phyloP scores from a whole-genome alignment of 2,888 invertebrate species.

The Lissonota sp. region DNA sequence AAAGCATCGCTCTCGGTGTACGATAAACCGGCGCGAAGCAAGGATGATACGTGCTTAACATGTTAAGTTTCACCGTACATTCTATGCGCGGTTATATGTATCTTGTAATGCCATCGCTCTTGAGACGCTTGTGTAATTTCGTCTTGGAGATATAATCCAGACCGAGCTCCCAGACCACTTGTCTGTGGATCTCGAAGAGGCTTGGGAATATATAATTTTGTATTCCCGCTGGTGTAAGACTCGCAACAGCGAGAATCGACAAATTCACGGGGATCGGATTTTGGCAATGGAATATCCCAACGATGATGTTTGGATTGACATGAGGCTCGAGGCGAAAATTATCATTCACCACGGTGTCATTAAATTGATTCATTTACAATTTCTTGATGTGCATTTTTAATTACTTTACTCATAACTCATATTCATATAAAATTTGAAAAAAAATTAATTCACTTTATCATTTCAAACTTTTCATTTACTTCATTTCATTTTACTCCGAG shows the following conservation, averaged over 20 bases:
- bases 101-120: not conserved
- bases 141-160: conserved; percentile 57
- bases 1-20: not conserved
- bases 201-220: conserved; percentile 54
- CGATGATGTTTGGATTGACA: not conserved
- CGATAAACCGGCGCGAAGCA: conserved; percentile 14
- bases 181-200: conserved; percentile 16
- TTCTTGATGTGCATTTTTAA: too few species aligned
- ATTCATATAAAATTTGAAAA: too few species aligned
- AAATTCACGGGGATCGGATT: conserved; percentile 24
- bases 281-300: not conserved
- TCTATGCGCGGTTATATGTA: not conserved
- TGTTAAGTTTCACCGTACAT: conserved; percentile 48
- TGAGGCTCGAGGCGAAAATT: too few species aligned
- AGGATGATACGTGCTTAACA: conserved; percentile 57
- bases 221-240: conserved; percentile 49
- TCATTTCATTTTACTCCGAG: too few species aligned
- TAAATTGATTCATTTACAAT: too few species aligned
- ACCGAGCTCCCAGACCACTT: conserved; percentile 39
- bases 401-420: too few species aligned
- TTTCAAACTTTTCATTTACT: too few species aligned
- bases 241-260: conserved; percentile 16
- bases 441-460: too few species aligned
- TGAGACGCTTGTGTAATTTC: conserved; percentile 59
- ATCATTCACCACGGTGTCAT: too few species aligned